Conservation (phyloP, 2,113 vertebrate species). For the Dasyprocta punctata region DNA sequence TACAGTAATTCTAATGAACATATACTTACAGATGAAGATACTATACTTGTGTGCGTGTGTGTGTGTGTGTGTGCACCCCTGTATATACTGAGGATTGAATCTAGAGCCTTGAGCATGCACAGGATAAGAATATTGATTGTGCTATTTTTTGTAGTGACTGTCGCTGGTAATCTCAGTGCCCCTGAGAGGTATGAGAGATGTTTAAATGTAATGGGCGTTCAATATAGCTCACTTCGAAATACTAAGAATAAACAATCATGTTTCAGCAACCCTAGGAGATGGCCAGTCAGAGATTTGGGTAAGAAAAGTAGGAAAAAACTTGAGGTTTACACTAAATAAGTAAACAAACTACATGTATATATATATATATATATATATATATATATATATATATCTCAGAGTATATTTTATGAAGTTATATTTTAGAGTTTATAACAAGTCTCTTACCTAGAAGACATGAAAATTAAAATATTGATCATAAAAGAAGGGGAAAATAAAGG, state of each 20-base stretch:
- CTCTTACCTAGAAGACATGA: not conserved
- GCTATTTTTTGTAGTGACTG: not conserved
- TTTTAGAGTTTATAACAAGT: not conserved
- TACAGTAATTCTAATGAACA: not conserved
- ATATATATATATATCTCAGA: too few species aligned
- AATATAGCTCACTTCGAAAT: not conserved
- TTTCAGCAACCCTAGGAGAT: not conserved
- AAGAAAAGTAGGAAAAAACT: not conserved
- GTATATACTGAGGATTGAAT: not conserved
- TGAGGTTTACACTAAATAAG: not conserved
- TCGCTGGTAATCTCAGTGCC: not conserved
- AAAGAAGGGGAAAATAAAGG: not conserved
- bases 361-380: too few species aligned
- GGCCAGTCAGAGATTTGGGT: not conserved
- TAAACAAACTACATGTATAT: too few species aligned
- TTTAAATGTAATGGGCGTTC: not conserved
- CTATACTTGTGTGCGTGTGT: not conserved
- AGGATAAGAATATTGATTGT: not conserved
- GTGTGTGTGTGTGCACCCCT: too few species aligned
- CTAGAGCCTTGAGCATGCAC: not conserved
- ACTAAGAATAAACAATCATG: not conserved
- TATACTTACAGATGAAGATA: not conserved
- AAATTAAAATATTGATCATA: not conserved
- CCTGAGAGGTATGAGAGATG: not conserved
- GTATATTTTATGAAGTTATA: constrained; percentile 1